Evolutionary conservation across 2,113 vertebrate species (phyloP), one percentile per base, ranked within the genome.

Genomic region (Pteruthius melanotis): DNA sequence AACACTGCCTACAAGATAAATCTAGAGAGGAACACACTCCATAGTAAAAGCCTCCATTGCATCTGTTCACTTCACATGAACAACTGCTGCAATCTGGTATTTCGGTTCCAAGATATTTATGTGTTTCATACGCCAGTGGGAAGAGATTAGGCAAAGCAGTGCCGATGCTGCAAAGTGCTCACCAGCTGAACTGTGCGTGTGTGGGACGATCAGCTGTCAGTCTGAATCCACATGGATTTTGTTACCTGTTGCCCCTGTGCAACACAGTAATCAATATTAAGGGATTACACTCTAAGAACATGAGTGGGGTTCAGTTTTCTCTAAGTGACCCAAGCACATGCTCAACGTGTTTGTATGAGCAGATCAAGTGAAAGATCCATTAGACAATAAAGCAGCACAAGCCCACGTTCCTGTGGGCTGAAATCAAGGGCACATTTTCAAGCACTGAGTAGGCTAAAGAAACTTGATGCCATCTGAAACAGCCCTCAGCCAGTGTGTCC

Each of bases 281-380:
- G 94, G 97, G 97, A 97, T 97, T 96, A 97, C 90, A 76, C 82
- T 93, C 83, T 92, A 93, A 96, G 96, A 95, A 86, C 91, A 95
- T 97, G 97, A 97, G 96, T 89, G 93, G 95, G 95, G 80, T 96
- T 95, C 93, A 87, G 92, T 91, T 97, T 96, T 95, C 95, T 97
- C 93, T 97, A 96, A 97, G 96, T 96, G 96, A 97, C 90, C 94
- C 92, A 92, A 95, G 93, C 95, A 96, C 93, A 96, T 96, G 95
- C 94, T 92, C 80, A 53, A 59, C 96, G 7, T 97, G 93, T 97
- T 93, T 97, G 92, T 49, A 88, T 52, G 95, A 96, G 76, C 86
- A 93, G 96, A 96, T 96, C 96, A 97, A 97, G 95, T 96, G 90
- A 96, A 96, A 97, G 80, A 96, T 93, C 94, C 96, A 96, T 96